These are phyloP conservation scores for Dryococelus australis DNA, from an alignment of 2,888 invertebrate species.

Conservation along the genomic window DNA sequence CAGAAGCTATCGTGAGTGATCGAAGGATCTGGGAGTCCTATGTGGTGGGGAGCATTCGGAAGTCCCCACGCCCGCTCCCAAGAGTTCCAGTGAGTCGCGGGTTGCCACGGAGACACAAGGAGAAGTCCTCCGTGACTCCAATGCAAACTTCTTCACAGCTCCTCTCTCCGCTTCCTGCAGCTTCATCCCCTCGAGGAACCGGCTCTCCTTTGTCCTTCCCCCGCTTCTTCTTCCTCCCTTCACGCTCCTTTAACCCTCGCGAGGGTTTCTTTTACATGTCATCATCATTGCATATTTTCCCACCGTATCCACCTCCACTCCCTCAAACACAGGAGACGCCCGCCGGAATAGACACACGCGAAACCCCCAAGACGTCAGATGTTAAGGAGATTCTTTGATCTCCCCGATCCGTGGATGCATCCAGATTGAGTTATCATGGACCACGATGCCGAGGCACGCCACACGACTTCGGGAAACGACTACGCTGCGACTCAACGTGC, in stretches of 20 bases:
- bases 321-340: not conserved
- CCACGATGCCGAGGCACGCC: too few species aligned
- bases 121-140: not conserved
- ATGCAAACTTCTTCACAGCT: constrained; percentile 1
- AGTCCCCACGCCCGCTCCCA: not conserved
- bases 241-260: not conserved
- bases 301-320: not conserved
- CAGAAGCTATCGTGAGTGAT: too few species aligned
- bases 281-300: not conserved
- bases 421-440: not conserved
- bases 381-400: not conserved
- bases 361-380: not conserved
- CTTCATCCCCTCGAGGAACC: not conserved
- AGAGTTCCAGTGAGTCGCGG: not conserved
- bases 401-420: not conserved
- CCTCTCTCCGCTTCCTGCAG: not conserved
- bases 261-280: constrained; percentile 1
- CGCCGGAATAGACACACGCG: not conserved
- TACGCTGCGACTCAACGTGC: too few species aligned
- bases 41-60: too few species aligned
- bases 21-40: too few species aligned
- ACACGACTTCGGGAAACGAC: too few species aligned
- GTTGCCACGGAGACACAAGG: not conserved
- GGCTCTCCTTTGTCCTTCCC: not conserved
- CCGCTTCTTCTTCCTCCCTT: not conserved